phyloP scores from a whole-genome alignment of 2,113 vertebrate genomes.

The Onychostoma macrolepis region DNA sequence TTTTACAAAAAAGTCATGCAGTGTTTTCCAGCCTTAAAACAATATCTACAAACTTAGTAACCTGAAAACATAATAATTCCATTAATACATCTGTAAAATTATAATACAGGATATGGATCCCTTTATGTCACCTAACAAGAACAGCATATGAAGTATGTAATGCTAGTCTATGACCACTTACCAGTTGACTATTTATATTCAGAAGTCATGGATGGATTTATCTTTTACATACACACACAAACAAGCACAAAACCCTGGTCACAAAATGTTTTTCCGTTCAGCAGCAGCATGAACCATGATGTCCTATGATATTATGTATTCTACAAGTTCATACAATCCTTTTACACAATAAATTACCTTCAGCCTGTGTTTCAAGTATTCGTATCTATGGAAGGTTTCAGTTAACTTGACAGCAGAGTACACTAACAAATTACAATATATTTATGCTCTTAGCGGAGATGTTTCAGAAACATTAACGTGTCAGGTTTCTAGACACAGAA shows the following conservation, averaged over 20 bases:
- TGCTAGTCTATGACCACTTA: constrained; percentile 11
- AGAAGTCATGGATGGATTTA: not conserved
- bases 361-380: constrained; percentile 30
- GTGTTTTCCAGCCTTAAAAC: not conserved
- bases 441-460: not conserved
- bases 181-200: not conserved
- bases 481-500: not conserved
- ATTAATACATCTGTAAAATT: not conserved
- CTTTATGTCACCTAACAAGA: not conserved
- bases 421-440: not conserved
- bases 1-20: not conserved
- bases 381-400: not conserved
- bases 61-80: constrained; percentile 7
- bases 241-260: not conserved
- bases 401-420: not conserved
- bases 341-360: not conserved
- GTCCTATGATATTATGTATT: not conserved
- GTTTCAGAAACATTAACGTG: not conserved
- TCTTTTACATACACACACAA: not conserved
- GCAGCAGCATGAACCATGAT: not conserved
- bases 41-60: not conserved
- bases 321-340: not conserved
- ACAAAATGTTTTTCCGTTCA: not conserved
- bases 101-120: not conserved
- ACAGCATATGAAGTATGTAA: not conserved